Evolutionary conservation across 2,888 invertebrate species (phyloP), one percentile per base, ranked within the genome.

Genomic region (Pterobdella sp.): DNA sequence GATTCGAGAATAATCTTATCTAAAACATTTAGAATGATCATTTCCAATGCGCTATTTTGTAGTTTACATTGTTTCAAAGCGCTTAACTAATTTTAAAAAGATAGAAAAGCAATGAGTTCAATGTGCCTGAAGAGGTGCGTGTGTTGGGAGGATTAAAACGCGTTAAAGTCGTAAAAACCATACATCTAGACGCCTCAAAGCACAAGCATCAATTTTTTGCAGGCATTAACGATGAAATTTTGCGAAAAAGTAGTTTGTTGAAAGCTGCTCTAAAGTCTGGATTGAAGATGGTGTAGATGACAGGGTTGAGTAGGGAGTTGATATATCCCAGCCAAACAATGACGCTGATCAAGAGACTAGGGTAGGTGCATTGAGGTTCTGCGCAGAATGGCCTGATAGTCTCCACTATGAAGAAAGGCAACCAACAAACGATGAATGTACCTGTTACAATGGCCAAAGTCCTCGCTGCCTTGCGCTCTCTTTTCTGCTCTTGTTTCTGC

Each of bases 241-340:
- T 76, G 10, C 73, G 69, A 63, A 76, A 80, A 29, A 93, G 87
- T 77, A 93, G 91, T 77, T 92, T 88, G 76, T 91, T 91, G 85
- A 94, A 94, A 56, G 93, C 93, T 82, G 90, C 90, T 79, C 93
- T 87, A 82, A 94, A 94, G 82, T 93, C 93, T 36, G 93, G 93
- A 81, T 91, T 92, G 85, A 94, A 94, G 80, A 94, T 91, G n/a
- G 93, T 93, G 83, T 93, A 93, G 81, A 93, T 92, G 76, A 93
- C 90, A 22, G 94, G 94, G 83, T 94, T 94, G 69, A 94, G 87
- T 63, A 93, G 90, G 68, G 91, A 92, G 85, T 94, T 94, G 84
- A 92, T 90, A 83, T 93, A 94, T 70, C 94, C 94, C 73, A 93
- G 87, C 94, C 93, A 94, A 69, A 92, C 87, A 64, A 84, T 80